Base-by-base conservation (phyloP, 1,140 invertebrate genomes). In the Penaeus chinensis region DNA sequence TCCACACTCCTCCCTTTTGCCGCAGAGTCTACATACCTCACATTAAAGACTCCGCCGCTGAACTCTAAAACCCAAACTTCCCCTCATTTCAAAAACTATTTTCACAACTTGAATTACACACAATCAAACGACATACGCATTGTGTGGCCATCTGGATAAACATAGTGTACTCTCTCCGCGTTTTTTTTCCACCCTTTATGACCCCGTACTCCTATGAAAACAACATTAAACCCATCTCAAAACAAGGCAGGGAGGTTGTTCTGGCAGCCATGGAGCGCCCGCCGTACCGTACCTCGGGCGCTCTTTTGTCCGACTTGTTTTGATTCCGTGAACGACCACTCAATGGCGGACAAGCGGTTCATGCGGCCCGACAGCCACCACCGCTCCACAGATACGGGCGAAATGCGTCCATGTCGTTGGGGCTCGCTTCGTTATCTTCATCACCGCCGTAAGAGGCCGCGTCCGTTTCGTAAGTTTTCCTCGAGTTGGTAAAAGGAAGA, bases 211-310 rank as follows among this genome's bases (percentile, higher is more conserved):
- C 76, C 76, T 78, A 78, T 78, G 76, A 78, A 22, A 78, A 78
- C 76, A 78, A 78, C 20, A 78, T 78, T 78, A 78, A 78, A 78
- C 76, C 76, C 37, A 78, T 78, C 76, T 78, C 42, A 78, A 78
- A 78, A 78, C 76, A 78, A 37, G 76, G 7, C 19, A 37, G 10
- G 22, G 8, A n/a, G 76, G 76, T 60, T 60, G 76, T 60, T 8
- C 76, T 42, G 37, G 76, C 76, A 78, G 76, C 76, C 76, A 78
- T 78, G 76, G 76, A 24, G 76, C 20, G 19, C 76, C 7, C 4
- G 19, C 47, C 76, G 76, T 60, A 78, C 76, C 42, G 76, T 60
- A 78, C 76, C 76, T 78, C 76, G 47, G 47, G 32, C 47, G 42
- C 7, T 22, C 47, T 24, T 78, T 78, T 78, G 76, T 78, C 54